Conservation (phyloP, 92 coral and sea anemone species). For the Meandrina meandrites region DNA sequence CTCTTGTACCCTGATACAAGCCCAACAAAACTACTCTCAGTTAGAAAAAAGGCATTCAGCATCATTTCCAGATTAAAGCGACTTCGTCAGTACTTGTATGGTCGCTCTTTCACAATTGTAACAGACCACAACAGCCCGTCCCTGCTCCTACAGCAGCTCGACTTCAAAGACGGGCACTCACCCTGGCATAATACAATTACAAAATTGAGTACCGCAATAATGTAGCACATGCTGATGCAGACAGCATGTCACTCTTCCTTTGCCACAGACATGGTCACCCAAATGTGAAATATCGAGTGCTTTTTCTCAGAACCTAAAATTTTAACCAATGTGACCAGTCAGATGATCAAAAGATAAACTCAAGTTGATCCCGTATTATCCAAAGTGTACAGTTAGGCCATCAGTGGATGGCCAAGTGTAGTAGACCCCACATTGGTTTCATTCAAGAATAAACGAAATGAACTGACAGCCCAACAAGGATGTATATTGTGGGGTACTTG, state of each 20-base stretch:
- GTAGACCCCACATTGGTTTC: constrained; percentile 17
- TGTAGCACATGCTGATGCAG: constrained; percentile 67
- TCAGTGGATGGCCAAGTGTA: constrained; percentile 46
- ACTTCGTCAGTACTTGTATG: too few species aligned
- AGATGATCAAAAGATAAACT: constrained; percentile 48
- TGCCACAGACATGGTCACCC: constrained; percentile 60
- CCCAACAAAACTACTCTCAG: too few species aligned
- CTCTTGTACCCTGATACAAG: too few species aligned
- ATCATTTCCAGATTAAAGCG: too few species aligned
- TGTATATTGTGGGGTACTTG: not conserved
- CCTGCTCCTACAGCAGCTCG: constrained; percentile 60
- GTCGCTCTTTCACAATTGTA: too few species aligned
- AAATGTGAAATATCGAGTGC: constrained; percentile 59
- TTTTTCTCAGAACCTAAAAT: constrained; percentile 59
- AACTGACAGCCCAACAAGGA: constrained; percentile 53
- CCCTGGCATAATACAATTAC: constrained; percentile 67
- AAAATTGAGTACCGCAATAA: constrained; percentile 52
- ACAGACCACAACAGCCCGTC: constrained; percentile 48
- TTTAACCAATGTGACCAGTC: constrained; percentile 56
- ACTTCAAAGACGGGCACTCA: constrained; percentile 69
- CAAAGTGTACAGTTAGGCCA: too few species aligned
- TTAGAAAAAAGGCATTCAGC: too few species aligned
- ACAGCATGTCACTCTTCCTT: constrained; percentile 57
- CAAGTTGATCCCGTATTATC: constrained; percentile 57
- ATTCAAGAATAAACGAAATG: constrained; percentile 35